Conservation (phyloP, 2,888 invertebrate species). For the Rhagonycha lutea region DNA sequence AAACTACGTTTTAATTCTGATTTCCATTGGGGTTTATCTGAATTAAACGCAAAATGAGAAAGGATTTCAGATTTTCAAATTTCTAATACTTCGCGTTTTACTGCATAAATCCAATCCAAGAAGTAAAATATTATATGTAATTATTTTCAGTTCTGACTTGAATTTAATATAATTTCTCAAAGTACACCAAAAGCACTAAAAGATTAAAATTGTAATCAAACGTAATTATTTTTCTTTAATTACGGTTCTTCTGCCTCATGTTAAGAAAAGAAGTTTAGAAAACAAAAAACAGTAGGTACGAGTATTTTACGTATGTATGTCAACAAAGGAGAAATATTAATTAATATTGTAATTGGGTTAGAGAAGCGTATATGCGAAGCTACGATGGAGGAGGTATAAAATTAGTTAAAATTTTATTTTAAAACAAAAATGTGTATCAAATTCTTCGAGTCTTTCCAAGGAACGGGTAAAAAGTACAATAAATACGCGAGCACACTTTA, state of each 20-base stretch:
- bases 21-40: conserved; percentile 54
- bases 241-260: background rate
- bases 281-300: background rate
- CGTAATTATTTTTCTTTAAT: background rate
- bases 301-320: background rate
- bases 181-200: background rate
- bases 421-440: conserved; percentile 5
- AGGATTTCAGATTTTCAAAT: conserved; percentile 55
- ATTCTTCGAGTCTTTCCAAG: conserved; percentile 14
- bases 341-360: background rate
- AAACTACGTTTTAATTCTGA: conserved; percentile 57
- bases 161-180: conserved; percentile 4
- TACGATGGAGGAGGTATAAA: background rate
- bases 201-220: conserved; percentile 5
- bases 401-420: background rate
- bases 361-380: background rate
- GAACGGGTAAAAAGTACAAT: conserved; percentile 30
- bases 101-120: conserved; percentile 46
- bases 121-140: conserved; percentile 49
- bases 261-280: background rate
- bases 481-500: conserved; percentile 38
- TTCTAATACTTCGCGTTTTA: conserved; percentile 49
- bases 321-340: background rate
- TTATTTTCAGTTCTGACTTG: conserved; percentile 48
- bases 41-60: conserved; percentile 55